phyloP scores from a whole-genome alignment of 2,113 vertebrate species.

The Misgurnus anguillicaudatus region DNA sequence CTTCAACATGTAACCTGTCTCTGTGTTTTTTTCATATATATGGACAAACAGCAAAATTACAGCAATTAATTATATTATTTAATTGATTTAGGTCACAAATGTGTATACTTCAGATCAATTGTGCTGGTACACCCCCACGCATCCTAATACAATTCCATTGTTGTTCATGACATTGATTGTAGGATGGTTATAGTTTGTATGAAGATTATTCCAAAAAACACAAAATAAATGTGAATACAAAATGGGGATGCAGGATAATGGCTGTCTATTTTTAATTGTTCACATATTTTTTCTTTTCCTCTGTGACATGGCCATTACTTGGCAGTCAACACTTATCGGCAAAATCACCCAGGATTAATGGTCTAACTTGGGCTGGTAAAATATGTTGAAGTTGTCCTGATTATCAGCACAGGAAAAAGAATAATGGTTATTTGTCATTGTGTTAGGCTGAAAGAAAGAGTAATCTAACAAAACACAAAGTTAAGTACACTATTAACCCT shows the following conservation, averaged over 20 bases:
- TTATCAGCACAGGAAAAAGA: slow-evolving; percentile 98
- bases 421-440: slow-evolving; percentile 99
- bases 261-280: slow-evolving; percentile 98
- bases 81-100: slow-evolving; percentile 20
- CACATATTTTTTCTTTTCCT: slow-evolving; percentile 87
- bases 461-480: slow-evolving; percentile 80
- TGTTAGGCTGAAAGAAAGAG: slow-evolving; percentile 88
- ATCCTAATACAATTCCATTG: background rate
- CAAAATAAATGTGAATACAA: slow-evolving; percentile 88
- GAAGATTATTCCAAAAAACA: slow-evolving; percentile 85
- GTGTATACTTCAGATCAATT: slow-evolving; percentile 11
- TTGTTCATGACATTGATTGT: slow-evolving; percentile 12
- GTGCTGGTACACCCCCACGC: background rate
- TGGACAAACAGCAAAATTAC: slow-evolving; percentile 15
- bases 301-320: slow-evolving; percentile 98
- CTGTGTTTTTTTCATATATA: background rate
- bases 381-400: slow-evolving; percentile 99
- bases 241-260: slow-evolving; percentile 85
- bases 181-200: slow-evolving; percentile 83
- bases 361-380: slow-evolving; percentile 96
- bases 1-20: background rate
- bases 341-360: slow-evolving; percentile 99
- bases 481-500: slow-evolving; percentile 88
- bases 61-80: slow-evolving; percentile 22
- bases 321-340: slow-evolving; percentile 95